Conservation (phyloP, 2,888 invertebrate species). For the Drosophila paramelanica region DNA sequence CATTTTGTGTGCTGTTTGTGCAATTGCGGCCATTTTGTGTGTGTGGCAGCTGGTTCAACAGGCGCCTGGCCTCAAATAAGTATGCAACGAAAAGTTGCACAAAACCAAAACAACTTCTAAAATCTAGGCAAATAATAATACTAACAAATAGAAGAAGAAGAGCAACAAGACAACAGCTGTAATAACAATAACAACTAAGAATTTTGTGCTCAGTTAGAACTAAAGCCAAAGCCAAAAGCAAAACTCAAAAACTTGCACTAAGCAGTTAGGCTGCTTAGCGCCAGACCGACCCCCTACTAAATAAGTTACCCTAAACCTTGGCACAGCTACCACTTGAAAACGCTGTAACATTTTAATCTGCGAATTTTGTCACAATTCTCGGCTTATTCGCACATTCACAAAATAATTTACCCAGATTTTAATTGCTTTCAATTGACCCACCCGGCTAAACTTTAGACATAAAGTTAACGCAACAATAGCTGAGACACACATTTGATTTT, state of each 20-base stretch:
- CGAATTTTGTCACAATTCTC: not conserved
- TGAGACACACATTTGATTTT: slow-evolving; percentile 47
- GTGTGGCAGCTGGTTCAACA: slow-evolving; percentile 3
- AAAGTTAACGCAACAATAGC: slow-evolving; percentile 58
- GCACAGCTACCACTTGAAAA: slow-evolving; percentile 1
- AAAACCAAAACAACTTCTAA: slow-evolving; percentile 20
- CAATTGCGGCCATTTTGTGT: slow-evolving; percentile 47
- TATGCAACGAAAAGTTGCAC: slow-evolving; percentile 35
- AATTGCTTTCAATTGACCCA: slow-evolving; percentile 72
- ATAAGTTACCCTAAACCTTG: not conserved
- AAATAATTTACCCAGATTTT: slow-evolving; percentile 35
- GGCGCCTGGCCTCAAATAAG: slow-evolving; percentile 24
- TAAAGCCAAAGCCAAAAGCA: not conserved
- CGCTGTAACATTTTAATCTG: slow-evolving; percentile 1
- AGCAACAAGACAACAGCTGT: slow-evolving; percentile 6
- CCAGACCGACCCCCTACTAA: slow-evolving; percentile 4
- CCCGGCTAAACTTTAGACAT: slow-evolving; percentile 56
- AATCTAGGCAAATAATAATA: slow-evolving; percentile 18
- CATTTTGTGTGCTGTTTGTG: slow-evolving; percentile 40
- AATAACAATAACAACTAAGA: slow-evolving; percentile 16
- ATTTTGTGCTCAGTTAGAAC: not conserved
- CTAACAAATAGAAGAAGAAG: slow-evolving; percentile 1
- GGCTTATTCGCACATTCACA: not conserved
- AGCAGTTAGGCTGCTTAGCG: slow-evolving; percentile 13
- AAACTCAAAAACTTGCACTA: slow-evolving; percentile 2